Evolutionary conservation across 2,113 vertebrate genomes (phyloP).

Genomic region (Phylloscopus trochiloides): DNA sequence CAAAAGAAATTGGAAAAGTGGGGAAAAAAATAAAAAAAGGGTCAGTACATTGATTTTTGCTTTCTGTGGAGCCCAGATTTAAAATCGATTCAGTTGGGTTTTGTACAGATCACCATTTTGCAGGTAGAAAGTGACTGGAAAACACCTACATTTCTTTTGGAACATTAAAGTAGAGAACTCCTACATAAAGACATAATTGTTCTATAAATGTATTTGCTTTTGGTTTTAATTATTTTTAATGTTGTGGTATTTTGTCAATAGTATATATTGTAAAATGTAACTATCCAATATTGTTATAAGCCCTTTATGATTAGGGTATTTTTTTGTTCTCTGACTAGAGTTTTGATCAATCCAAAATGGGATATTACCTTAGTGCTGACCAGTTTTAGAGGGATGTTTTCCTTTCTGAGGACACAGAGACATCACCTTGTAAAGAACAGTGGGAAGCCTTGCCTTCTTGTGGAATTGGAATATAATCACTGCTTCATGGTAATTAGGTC

Average conservation of each 20-base stretch:
- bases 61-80: constrained; percentile 15
- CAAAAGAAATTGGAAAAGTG: constrained; percentile 26
- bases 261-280: constrained; percentile 53
- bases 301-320: neutral
- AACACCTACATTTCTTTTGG: neutral
- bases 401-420: neutral
- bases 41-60: neutral
- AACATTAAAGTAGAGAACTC: neutral
- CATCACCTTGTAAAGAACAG: neutral
- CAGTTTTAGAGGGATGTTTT: neutral
- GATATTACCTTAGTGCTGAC: neutral
- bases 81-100: neutral
- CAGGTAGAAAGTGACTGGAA: constrained; percentile 20
- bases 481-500: neutral
- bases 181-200: neutral
- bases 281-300: neutral
- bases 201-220: constrained; percentile 23
- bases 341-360: constrained; percentile 13
- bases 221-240: constrained; percentile 43
- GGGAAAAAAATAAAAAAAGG: neutral
- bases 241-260: constrained; percentile 58
- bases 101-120: constrained; percentile 31
- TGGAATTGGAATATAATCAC: neutral
- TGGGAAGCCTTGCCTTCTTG: neutral
- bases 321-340: neutral